Evolutionary conservation across 2,888 invertebrate genomes (phyloP).

Genomic region (Aleiodes alternator): DNA sequence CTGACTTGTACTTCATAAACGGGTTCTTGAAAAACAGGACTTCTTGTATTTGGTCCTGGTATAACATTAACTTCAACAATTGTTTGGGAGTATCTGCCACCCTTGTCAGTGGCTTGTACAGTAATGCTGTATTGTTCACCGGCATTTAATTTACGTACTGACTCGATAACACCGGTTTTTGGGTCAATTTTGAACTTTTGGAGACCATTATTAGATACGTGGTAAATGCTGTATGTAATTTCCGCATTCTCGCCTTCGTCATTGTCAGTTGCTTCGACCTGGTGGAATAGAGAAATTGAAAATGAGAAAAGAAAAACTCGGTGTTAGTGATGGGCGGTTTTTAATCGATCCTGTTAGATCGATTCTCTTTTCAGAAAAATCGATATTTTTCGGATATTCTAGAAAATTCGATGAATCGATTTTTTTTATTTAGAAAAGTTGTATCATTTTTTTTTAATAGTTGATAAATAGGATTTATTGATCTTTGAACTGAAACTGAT

Average conservation of each 20-base stretch:
- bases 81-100: conserved; percentile 88
- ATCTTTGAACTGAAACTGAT: too few species aligned
- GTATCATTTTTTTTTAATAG: too few species aligned
- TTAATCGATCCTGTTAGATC: too few species aligned
- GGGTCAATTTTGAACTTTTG: conserved; percentile 91
- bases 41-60: conserved; percentile 88
- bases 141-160: conserved; percentile 87
- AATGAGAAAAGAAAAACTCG: too few species aligned
- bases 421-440: too few species aligned
- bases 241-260: conserved; percentile 91
- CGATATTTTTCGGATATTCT: too few species aligned
- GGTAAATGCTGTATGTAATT: conserved; percentile 89
- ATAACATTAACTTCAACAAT: conserved; percentile 91
- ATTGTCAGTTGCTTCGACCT: conserved; percentile 89
- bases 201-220: conserved; percentile 92
- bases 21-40: conserved; percentile 88
- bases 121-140: conserved; percentile 94
- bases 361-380: too few species aligned
- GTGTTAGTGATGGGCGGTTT: too few species aligned
- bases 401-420: too few species aligned
- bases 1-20: conserved; percentile 92
- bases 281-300: conserved; percentile 44
- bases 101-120: conserved; percentile 87
- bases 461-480: too few species aligned
- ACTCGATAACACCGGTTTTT: conserved; percentile 86